Conservation (phyloP, 2,888 invertebrate species). For the Galeopsomyia nigrocyanea region DNA sequence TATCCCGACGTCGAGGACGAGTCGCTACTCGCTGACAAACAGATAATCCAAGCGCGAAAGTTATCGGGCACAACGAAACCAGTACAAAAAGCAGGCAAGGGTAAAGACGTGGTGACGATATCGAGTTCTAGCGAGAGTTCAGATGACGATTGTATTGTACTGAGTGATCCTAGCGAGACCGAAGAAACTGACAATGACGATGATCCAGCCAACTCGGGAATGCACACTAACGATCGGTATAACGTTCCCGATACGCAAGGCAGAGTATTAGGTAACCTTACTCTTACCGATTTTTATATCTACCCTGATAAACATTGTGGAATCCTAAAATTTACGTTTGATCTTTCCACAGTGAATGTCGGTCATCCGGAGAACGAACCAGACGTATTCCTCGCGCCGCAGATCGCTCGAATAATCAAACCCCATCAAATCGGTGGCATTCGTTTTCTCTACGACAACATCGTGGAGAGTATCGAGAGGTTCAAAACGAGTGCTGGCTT, state of each 20-base stretch:
- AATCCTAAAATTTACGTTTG: too few relatives aligned
- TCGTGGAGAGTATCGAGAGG: conserved; percentile 92
- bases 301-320: too few relatives aligned
- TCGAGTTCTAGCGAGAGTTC: conserved; percentile 77
- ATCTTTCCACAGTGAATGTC: conserved; percentile 78
- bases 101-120: conserved; percentile 80
- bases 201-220: conserved; percentile 91
- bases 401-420: conserved; percentile 91
- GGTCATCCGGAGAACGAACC: conserved; percentile 92
- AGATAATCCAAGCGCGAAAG: conserved; percentile 59
- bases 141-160: conserved; percentile 89
- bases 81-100: conserved; percentile 60
- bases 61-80: conserved; percentile 43
- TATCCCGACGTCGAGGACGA: conserved; percentile 58
- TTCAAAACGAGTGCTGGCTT: conserved; percentile 88
- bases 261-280: conserved; percentile 75
- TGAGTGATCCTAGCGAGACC: conserved; percentile 85
- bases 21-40: conserved; percentile 52
- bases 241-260: conserved; percentile 94
- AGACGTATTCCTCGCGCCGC: conserved; percentile 92
- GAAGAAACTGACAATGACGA: conserved; percentile 85
- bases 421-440: conserved; percentile 98
- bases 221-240: conserved; percentile 93
- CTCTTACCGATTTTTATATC: not conserved
- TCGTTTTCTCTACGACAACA: conserved; percentile 95